Base-by-base conservation (phyloP, 2,113 vertebrate species). In the Upupa epops region DNA sequence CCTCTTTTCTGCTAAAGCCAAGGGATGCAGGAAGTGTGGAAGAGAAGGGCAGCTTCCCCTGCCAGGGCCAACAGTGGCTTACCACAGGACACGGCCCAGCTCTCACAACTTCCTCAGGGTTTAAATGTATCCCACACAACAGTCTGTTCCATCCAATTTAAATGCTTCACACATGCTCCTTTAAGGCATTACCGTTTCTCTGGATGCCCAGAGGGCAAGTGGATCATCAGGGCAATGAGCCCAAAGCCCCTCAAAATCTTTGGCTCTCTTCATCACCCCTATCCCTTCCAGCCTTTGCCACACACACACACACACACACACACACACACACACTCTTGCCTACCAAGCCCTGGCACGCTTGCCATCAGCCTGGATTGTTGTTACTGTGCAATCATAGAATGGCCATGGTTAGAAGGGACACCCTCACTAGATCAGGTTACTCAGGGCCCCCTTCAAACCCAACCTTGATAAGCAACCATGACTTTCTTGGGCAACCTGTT, bases 311-410 rank as follows among this genome's bases (percentile, higher is more conserved):
- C n/a, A n/a, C n/a, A n/a, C n/a, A n/a, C n/a, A n/a, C n/a, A n/a
- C n/a, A n/a, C n/a, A n/a, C n/a, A n/a, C 75, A 66, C 13, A 4
- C 36, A 3, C 37, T 70, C 63, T 29, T 11, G n/a, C 70, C 3
- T 2, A 0, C 12, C 3, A 8, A 37, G 45, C 16, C 45, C 11
- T 16, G 1, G 37, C 61, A 17, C 0, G 0, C 46, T 34, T 4
- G 1, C n/a, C 6, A 5, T 32, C 90, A 32, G 56, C 85, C 65
- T 15, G 15, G 40, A 42, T 42, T 42, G 40, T 42, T 42, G 40
- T 42, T 42, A 42, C 40, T 42, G 11, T 42, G 40, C 40, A 42
- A 42, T 15, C 40, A 42, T 42, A 42, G 40, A 42, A 42, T 42
- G 40, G 40, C 40, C 40, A 42, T 12, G 40, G 11, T 42, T 42